phyloP scores from a whole-genome alignment of 53 echinoderm and acorn worm species.

The Echinarachnius parma region DNA sequence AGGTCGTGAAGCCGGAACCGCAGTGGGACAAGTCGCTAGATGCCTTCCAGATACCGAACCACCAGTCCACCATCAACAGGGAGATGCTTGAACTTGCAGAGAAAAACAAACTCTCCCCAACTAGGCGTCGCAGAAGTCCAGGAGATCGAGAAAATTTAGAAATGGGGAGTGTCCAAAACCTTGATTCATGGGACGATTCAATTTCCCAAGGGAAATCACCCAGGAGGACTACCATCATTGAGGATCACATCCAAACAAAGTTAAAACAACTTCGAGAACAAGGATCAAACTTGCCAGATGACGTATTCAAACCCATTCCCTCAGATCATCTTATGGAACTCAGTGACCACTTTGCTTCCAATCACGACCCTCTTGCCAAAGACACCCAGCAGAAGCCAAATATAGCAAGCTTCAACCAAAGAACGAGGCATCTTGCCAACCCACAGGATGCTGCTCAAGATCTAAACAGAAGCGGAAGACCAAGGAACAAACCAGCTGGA shows the following conservation, averaged over 20 bases:
- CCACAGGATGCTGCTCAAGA: too few relatives aligned
- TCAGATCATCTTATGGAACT: constrained; percentile 19
- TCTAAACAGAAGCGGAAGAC: too few relatives aligned
- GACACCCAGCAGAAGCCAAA: constrained; percentile 1
- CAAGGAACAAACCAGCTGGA: too few relatives aligned
- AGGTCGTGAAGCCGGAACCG: constrained; percentile 64
- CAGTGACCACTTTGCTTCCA: too few relatives aligned
- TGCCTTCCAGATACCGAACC: constrained; percentile 89
- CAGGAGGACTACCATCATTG: background rate
- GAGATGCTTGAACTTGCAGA: constrained; percentile 59
- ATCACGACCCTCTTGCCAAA: background rate
- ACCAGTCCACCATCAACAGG: constrained; percentile 63
- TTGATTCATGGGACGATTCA: too few relatives aligned
- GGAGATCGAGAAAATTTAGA: background rate
- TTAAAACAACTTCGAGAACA: background rate
- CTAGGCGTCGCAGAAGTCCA: background rate
- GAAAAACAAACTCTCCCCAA: constrained; percentile 29
- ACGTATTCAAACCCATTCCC: constrained; percentile 21
- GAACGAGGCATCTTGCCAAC: too few relatives aligned
- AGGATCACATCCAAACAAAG: constrained; percentile 16
- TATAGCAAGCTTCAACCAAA: too few relatives aligned
- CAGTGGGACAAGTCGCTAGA: constrained; percentile 90
- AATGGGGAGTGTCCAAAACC: background rate
- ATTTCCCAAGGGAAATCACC: background rate
- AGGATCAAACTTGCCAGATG: constrained; percentile 15